Base-by-base conservation (phyloP, 2,888 invertebrate genomes). In the Capitulum mitella region DNA sequence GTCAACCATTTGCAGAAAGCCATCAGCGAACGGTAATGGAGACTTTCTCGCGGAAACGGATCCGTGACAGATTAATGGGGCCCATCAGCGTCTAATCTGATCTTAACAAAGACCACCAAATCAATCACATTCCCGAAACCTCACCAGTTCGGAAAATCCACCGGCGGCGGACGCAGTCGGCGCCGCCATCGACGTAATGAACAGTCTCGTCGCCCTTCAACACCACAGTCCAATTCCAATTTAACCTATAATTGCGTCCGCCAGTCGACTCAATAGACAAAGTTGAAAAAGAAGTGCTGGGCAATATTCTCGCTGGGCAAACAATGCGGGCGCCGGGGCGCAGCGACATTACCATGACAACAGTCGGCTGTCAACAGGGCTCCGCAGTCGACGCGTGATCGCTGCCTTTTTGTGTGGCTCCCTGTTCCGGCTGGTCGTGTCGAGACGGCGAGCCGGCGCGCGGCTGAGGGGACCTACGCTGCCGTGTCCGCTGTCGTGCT, bases 1-100 rank as follows among this genome's bases (percentile, higher is more conserved):
- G n/a, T n/a, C n/a, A n/a, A n/a, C n/a, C n/a, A n/a, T n/a, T n/a
- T n/a, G n/a, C n/a, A n/a, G n/a, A n/a, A n/a, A n/a, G n/a, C n/a
- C n/a, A n/a, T n/a, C n/a, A n/a, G n/a, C n/a, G n/a, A n/a, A n/a
- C n/a, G n/a, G n/a, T n/a, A n/a, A n/a, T n/a, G n/a, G n/a, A n/a
- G n/a, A n/a, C n/a, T n/a, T n/a, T n/a, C n/a, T n/a, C n/a, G n/a
- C n/a, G n/a, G n/a, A n/a, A n/a, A n/a, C n/a, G n/a, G n/a, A n/a
- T n/a, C n/a, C n/a, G n/a, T n/a, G n/a, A n/a, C n/a, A n/a, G 64
- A 64, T 64, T 64, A 64, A 64, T 64, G 64, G 34, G 14, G 26
- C 34, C 34, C 34, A 64, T 64, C 64, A 64, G 19, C 32, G 5
- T n/a, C 6, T 64, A 64, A 64, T 64, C 64, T 64, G 16, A 3